Evolutionary conservation across 2,888 invertebrate species (phyloP), one percentile per base, ranked within the genome.

Genomic region (Bellardia bayeri): DNA sequence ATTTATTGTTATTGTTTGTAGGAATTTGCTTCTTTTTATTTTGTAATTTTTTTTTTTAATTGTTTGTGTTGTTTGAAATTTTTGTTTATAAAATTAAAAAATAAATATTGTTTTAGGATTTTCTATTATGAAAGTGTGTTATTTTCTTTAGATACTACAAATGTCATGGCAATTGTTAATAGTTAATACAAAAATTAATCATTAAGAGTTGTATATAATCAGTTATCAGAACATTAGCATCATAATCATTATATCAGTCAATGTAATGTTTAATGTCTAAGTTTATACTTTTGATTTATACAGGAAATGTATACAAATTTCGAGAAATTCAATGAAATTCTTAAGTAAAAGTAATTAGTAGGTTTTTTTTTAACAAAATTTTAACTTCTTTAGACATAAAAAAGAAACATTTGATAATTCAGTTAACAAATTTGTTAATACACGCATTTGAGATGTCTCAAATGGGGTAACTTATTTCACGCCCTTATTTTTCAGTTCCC

Each of bases 1-100:
- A 58, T 58, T 81, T 72, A 51, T 79, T 79, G 79, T 58, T 83
- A 63, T 78, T 8, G 40, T 83, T 71, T 61, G 42, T 68, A 79
- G 78, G 78, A 79, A 78, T 66, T 66, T 49, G 14, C n/a, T 58
- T 69, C 3, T 45, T 45, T 11, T 69, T 61, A 40, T 72, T 45
- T 58, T 74, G 11, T 58, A 13, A 14, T 72, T 9, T n/a, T 72
- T 71, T 42, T 42, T 56, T 0, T 13, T 30, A 30, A 6, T 37
- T 37, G 6, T 23, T 23, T 23, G 23, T 23, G 23, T 1, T 23
- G 37, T 37, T 37, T 37, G 37, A 4, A 4, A 37, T 37, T 37
- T 30, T 56, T 42, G 4, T 42, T 45, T 45, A 45, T 3, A 13
- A 45, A 45, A 45, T 45, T 45, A 45, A 45, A 45, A 45, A 0